Evolutionary conservation across 1,140 invertebrate species (phyloP).

Genomic region (Daktulosphaira vitifoliae): DNA sequence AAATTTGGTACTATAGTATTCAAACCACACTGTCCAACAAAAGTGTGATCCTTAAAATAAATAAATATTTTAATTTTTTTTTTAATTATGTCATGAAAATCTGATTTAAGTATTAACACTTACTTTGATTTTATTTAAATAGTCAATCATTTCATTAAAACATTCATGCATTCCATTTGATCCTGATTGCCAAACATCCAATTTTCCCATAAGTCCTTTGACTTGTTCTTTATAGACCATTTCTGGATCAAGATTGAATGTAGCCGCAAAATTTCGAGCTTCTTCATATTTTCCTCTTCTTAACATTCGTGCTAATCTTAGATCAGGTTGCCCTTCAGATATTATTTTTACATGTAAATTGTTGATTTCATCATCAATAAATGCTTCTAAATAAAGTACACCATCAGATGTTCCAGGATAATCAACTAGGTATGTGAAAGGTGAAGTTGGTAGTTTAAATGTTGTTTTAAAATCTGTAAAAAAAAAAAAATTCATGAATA

Average conservation of each 20-base stretch:
- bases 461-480: constrained; percentile 41
- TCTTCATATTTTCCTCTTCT: constrained; percentile 43
- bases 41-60: constrained; percentile 41
- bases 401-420: constrained; percentile 39
- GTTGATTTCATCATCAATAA: constrained; percentile 37
- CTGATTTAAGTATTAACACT: background rate
- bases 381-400: constrained; percentile 43
- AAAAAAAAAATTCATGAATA: constrained; percentile 25
- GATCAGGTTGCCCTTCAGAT: constrained; percentile 42
- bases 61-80: constrained; percentile 38
- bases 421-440: constrained; percentile 41
- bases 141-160: constrained; percentile 20
- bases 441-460: constrained; percentile 42
- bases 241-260: constrained; percentile 43
- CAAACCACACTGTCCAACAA: constrained; percentile 43
- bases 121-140: constrained; percentile 31
- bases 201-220: constrained; percentile 40
- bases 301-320: constrained; percentile 43
- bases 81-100: no score
- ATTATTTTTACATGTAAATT: constrained; percentile 44
- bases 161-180: constrained; percentile 34
- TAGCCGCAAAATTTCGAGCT: constrained; percentile 44
- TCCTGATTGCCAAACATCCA: constrained; percentile 40
- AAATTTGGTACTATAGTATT: constrained; percentile 40
- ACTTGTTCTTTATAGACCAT: constrained; percentile 43